phyloP scores from a whole-genome alignment of 2,113 vertebrate genomes.

The Rynchops niger region DNA sequence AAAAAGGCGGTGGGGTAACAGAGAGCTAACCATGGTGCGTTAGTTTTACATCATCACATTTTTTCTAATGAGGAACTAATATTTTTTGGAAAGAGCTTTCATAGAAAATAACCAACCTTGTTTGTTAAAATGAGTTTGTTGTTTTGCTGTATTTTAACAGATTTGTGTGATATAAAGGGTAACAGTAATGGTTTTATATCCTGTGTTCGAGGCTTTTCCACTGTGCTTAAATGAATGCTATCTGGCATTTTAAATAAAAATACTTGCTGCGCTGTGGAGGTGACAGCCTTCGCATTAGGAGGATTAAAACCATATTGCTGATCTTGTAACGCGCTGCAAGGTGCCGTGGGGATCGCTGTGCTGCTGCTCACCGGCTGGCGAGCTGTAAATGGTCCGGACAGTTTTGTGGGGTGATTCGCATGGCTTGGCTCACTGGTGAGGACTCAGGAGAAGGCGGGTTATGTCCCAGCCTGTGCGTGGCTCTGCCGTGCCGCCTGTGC shows the following conservation, averaged over 20 bases:
- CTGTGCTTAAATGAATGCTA: neutral
- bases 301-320: neutral
- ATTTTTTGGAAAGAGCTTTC: neutral
- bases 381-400: neutral
- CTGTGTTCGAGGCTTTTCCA: neutral
- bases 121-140: neutral
- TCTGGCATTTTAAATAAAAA: neutral
- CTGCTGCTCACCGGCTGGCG: neutral
- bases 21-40: neutral
- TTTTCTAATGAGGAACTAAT: neutral
- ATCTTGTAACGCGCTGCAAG: fast-evolving
- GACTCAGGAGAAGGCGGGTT: neutral
- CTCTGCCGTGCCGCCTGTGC: neutral
- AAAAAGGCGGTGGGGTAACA: fast-evolving
- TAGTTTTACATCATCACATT: neutral
- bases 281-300: neutral
- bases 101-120: neutral
- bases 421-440: fast-evolving
- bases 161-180: neutral
- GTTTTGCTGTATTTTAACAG: neutral
- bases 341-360: neutral
- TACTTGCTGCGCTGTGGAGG: neutral
- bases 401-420: fast-evolving
- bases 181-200: neutral
- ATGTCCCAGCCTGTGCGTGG: fast-evolving